Percentiles rank a stretch among this genome's conserved stretches.
Evolutionary conservation across 2,113 vertebrate genomes (phyloP).

Genomic region (Actinemys pallida): DNA sequence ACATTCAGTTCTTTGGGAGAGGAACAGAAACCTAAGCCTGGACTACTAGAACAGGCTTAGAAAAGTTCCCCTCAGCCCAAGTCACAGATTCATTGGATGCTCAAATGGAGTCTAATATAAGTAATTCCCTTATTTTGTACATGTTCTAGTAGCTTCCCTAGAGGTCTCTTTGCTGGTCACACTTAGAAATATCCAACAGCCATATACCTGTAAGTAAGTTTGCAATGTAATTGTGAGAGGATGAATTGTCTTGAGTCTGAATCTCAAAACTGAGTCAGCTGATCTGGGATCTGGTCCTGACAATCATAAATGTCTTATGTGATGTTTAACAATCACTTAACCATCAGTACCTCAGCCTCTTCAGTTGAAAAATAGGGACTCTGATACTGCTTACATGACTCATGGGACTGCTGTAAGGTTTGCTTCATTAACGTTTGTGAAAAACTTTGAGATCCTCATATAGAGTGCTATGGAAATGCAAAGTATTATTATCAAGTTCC

Average conservation of each 20-base stretch:
- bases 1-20: neutral
- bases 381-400: neutral
- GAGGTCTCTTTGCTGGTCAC: neutral
- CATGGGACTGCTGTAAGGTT: neutral
- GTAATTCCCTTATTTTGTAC: neutral
- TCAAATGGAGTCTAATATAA: neutral
- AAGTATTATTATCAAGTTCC: slow-evolving; percentile 3
- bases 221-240: neutral
- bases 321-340: neutral
- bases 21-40: neutral
- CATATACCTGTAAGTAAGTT: neutral
- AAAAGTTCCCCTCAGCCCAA: neutral
- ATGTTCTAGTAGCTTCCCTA: neutral
- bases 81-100: neutral
- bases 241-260: neutral
- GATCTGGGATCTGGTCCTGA: neutral
- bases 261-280: neutral
- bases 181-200: neutral
- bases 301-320: neutral
- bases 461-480: neutral
- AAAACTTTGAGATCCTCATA: no score
- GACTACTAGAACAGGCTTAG: neutral
- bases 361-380: neutral
- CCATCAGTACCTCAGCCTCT: neutral
- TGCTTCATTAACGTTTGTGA: neutral